Percentiles rank a stretch among this genome's conserved stretches.
Evolutionary conservation across 2,113 vertebrate species (phyloP).

Genomic region (Hydrolagus affinis): DNA sequence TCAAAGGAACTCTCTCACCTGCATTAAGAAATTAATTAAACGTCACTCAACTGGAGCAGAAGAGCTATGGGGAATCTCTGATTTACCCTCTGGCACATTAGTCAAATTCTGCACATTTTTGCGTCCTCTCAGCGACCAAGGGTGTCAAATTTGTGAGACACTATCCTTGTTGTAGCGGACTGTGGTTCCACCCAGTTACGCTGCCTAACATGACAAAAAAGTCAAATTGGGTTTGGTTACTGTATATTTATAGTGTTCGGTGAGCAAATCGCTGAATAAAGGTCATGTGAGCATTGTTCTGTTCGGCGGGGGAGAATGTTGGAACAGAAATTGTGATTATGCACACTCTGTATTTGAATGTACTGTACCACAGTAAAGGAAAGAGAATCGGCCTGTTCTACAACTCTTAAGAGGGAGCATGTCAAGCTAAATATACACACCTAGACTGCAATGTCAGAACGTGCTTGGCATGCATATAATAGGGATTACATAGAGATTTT

Average conservation of each 20-base stretch:
- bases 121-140: not conserved
- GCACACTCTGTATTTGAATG: not conserved
- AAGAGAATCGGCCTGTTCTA: not conserved
- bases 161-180: not conserved
- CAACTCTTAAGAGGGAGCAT: not conserved
- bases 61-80: not conserved
- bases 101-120: not conserved
- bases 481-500: not conserved
- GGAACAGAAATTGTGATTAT: not conserved
- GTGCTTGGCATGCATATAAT: conserved; percentile 28
- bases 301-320: not conserved
- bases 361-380: not conserved
- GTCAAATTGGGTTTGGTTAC: not conserved
- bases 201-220: not conserved
- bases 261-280: not conserved
- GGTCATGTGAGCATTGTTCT: not conserved
- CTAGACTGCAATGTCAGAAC: not conserved
- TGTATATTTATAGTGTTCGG: not conserved
- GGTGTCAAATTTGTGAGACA: not conserved
- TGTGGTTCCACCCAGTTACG: not conserved
- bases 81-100: not conserved
- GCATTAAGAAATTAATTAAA: not conserved
- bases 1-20: too few relatives aligned
- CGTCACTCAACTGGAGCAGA: not conserved
- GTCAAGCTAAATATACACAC: conserved; percentile 22